Evolutionary conservation across 2,113 vertebrate species (phyloP).

Genomic region (Miniopterus natalensis): DNA sequence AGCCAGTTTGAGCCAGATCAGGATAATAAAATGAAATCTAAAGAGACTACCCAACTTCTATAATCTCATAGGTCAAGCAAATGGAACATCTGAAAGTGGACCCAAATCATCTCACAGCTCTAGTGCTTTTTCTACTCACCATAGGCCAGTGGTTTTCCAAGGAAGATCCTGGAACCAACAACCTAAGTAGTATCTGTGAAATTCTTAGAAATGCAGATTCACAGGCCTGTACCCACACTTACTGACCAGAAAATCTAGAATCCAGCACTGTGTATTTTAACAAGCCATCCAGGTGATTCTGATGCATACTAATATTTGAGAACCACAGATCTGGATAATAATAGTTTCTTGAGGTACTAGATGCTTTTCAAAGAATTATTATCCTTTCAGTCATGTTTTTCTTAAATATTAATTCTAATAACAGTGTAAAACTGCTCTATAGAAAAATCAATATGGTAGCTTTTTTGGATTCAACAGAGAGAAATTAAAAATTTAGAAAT

Average conservation of each 20-base stretch:
- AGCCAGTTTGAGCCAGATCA: not conserved
- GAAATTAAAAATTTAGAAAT: constrained; percentile 9
- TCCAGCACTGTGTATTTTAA: not conserved
- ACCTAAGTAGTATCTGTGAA: not conserved
- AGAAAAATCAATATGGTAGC: not conserved
- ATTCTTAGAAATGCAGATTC: not conserved
- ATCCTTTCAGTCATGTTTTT: not conserved
- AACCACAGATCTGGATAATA: not conserved
- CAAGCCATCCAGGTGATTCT: not conserved
- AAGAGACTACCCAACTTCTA: not conserved
- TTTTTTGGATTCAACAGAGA: not conserved
- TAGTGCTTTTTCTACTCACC: not conserved
- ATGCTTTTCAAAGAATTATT: not conserved
- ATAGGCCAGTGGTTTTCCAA: not conserved
- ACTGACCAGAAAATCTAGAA: not conserved
- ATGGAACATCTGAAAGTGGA: not conserved
- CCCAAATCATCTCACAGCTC: not conserved
- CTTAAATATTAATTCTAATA: not conserved
- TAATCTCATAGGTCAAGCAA: not conserved
- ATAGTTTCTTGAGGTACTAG: not conserved
- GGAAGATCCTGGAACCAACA: not conserved
- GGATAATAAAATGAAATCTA: not conserved
- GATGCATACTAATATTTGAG: not conserved
- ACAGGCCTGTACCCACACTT: not conserved
- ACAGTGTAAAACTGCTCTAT: not conserved